Base-by-base conservation (phyloP, 64 coral and sea anemone species). In the Anthopleura sola region DNA sequence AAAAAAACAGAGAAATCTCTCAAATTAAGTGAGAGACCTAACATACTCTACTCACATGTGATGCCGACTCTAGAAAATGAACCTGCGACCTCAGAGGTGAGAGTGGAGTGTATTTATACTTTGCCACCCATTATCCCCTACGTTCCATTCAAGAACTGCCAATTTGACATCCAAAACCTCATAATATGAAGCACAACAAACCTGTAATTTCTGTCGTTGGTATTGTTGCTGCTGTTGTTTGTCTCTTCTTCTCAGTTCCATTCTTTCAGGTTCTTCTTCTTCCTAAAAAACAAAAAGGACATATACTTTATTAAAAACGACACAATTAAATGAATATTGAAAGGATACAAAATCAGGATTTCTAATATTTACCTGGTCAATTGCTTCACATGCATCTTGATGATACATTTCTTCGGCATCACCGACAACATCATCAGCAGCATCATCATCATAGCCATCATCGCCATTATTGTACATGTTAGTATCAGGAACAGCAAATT, bases 211-310 rank as follows among this genome's bases (percentile, higher is more conserved):
- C 21, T 77, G 75, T 23, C 81, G 62, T 57, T 83, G 78, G 75
- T 34, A 49, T 44, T 60, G 44, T 33, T 39, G 20, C 10, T 49
- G 84, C 10, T 87, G 84, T 34, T 78, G 64, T 3, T 69, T 55
- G 24, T 37, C 37, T 49, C 60, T 80, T n/a, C 36, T 60, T 83
- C 93, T 91, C 33, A 95, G 51, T 86, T 85, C 85, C 78, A 84
- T 91, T 36, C 89, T 55, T 78, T 85, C 4, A 6, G 40, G 85
- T 23, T 66, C 60, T 26, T 66, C 23, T n/a, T 79, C 46, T 36
- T 38, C 18, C 36, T 79, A 36, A 49, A 79, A 79, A 16, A 79
- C 26, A 38, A 79, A 36, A 19, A 79, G 7, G 19, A 79, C 10
- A 79, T 37, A n/a, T 38, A 40, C 14, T 11, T 38, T n/a, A 5